Evolutionary conservation across 2,113 vertebrate species (phyloP).

Genomic region (Onychostoma macrolepis): DNA sequence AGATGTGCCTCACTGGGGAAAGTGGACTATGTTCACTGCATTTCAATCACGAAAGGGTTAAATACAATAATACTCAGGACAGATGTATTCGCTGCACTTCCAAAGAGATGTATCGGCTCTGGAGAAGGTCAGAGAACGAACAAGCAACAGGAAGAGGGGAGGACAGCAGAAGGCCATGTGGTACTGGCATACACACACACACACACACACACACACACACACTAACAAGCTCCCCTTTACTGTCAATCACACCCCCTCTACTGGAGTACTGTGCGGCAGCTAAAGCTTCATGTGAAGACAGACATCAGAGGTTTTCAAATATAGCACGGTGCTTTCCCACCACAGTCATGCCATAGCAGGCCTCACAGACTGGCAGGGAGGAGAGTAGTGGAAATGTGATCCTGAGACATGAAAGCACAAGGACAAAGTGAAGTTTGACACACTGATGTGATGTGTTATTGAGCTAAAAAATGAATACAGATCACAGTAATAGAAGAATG

Average conservation of each 20-base stretch:
- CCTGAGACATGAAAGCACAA: background rate
- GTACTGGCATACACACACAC: conserved; percentile 11
- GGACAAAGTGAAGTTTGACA: conserved; percentile 35
- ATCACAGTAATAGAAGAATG: background rate
- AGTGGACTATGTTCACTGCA: background rate
- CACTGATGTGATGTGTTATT: conserved; percentile 1
- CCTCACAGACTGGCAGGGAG: conserved; percentile 27
- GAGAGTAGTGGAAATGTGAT: conserved; percentile 24
- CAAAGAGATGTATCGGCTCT: conserved; percentile 12
- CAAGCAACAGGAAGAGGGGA: conserved; percentile 42
- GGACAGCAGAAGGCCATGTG: conserved; percentile 15
- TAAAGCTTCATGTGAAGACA: conserved; percentile 11
- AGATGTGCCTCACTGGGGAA: background rate
- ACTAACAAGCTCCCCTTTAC: background rate
- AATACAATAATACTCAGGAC: background rate
- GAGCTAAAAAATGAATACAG: background rate
- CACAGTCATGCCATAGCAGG: conserved; percentile 27
- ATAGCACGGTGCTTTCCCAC: conserved; percentile 60
- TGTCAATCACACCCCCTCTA: conserved; percentile 31
- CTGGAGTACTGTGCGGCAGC: conserved; percentile 38
- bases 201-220: background rate
- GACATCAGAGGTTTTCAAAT: conserved; percentile 49
- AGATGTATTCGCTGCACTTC: background rate
- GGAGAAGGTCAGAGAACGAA: conserved; percentile 43
- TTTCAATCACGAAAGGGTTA: conserved; percentile 16